These are phyloP conservation scores for Zaprionus bogoriensis DNA, from an alignment of 2,888 invertebrate genomes.

Conservation along the genomic window DNA sequence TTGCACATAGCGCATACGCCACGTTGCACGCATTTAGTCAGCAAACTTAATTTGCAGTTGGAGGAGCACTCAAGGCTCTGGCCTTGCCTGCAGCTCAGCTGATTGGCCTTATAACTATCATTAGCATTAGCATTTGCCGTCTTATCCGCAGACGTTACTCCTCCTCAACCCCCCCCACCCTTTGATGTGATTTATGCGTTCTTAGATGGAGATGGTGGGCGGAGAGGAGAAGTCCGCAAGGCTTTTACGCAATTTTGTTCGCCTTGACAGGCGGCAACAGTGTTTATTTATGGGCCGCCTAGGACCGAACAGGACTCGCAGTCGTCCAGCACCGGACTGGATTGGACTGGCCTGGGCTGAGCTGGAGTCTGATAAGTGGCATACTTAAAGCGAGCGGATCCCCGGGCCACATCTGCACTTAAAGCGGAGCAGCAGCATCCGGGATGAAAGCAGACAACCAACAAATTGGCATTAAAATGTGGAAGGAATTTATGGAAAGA, in stretches of 20 bases:
- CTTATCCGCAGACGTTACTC: slow-evolving; percentile 17
- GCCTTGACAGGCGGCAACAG: slow-evolving; percentile 59
- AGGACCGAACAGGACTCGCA: too few species aligned
- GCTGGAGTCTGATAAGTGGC: slow-evolving; percentile 61
- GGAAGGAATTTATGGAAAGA: neutral
- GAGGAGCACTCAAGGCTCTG: slow-evolving; percentile 7
- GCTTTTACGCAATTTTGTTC: slow-evolving; percentile 59
- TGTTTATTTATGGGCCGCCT: slow-evolving; percentile 64
- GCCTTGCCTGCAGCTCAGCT: neutral
- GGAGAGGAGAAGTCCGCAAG: neutral
- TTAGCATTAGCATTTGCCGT: slow-evolving; percentile 54
- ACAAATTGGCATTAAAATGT: slow-evolving; percentile 15
- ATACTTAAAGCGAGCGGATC: slow-evolving; percentile 29
- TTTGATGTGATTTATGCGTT: slow-evolving; percentile 64
- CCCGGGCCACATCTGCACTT: slow-evolving; percentile 18
- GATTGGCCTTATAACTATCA: slow-evolving; percentile 50
- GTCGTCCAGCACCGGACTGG: too few species aligned
- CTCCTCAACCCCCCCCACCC: neutral
- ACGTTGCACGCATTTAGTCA: slow-evolving; percentile 32
- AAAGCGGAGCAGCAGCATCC: slow-evolving; percentile 3
- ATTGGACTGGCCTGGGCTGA: too few species aligned
- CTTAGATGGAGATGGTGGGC: too few species aligned
- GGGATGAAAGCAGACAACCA: slow-evolving; percentile 4
- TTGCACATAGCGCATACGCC: slow-evolving; percentile 14
- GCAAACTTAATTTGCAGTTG: slow-evolving; percentile 13